phyloP scores from a whole-genome alignment of 2,888 invertebrate genomes.

The Hartigia nigra region DNA sequence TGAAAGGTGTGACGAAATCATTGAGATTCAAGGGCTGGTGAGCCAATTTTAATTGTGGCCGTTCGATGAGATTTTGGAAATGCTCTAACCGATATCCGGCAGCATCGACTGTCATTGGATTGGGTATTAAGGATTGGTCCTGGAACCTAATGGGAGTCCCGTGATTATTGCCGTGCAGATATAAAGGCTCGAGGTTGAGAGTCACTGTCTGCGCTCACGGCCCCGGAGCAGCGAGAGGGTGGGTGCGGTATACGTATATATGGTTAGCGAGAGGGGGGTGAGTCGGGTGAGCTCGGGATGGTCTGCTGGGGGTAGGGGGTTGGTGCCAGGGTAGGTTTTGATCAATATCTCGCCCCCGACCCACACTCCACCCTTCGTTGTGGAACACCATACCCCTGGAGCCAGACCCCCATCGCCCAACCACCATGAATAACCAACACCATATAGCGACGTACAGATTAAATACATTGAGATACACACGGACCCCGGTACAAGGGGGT shows the following conservation, averaged over 20 bases:
- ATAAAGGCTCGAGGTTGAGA: conserved; percentile 48
- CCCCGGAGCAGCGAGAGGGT: conserved; percentile 40
- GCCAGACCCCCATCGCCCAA: conserved; percentile 53
- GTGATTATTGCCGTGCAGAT: conserved; percentile 28
- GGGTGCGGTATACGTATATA: conserved; percentile 44
- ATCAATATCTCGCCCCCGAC: conserved; percentile 66
- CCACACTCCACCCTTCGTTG: conserved; percentile 53
- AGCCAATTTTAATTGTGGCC: neutral
- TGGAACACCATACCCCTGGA: conserved; percentile 57
- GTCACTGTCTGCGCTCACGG: conserved; percentile 59
- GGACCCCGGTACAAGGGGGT: neutral
- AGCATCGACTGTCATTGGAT: neutral
- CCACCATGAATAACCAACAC: conserved; percentile 64
- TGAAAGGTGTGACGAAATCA: neutral
- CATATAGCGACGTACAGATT: conserved; percentile 57
- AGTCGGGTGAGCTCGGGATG: conserved; percentile 57
- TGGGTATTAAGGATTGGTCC: neutral
- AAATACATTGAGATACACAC: conserved; percentile 51
- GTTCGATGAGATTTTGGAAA: neutral
- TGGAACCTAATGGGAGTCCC: neutral
- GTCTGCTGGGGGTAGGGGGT: conserved; percentile 46
- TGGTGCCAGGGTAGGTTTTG: conserved; percentile 66
- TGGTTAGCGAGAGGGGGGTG: conserved; percentile 48
- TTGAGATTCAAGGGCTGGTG: neutral
- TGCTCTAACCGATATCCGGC: neutral